These are phyloP conservation scores for Mamestra brassicae DNA, from an alignment of 2,888 invertebrate species.

Conservation along the genomic window DNA sequence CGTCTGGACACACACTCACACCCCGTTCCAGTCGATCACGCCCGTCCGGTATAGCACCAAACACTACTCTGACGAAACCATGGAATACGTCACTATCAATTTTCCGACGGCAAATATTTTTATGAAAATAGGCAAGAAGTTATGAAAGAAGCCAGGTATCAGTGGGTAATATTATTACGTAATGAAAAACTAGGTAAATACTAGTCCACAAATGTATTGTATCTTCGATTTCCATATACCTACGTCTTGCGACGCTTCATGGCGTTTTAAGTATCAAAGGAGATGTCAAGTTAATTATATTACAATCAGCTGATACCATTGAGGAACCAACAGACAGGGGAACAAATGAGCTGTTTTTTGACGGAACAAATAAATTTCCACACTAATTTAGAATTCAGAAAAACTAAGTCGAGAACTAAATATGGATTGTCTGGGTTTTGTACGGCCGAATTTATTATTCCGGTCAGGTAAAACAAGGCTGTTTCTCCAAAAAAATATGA, in stretches of 20 bases:
- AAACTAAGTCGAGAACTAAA: constrained; percentile 28
- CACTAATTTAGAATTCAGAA: constrained; percentile 45
- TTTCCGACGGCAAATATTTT: no score
- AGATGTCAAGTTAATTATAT: constrained; percentile 38
- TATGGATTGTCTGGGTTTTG: constrained; percentile 38
- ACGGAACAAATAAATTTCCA: constrained; percentile 61
- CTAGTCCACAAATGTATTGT: constrained; percentile 7
- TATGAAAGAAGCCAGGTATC: no score
- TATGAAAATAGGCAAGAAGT: no score
- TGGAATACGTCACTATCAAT: no score
- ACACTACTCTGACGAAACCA: no score
- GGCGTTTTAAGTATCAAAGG: constrained; percentile 45
- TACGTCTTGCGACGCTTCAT: constrained; percentile 28
- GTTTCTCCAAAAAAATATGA: neutral
- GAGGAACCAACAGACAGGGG: constrained; percentile 25
- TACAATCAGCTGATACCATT: constrained; percentile 26
- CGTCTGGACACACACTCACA: no score
- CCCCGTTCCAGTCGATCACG: no score
- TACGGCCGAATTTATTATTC: constrained; percentile 46
- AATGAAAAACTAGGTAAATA: constrained; percentile 10
- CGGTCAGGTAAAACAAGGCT: constrained; percentile 8
- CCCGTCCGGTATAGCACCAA: no score
- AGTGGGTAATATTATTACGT: neutral
- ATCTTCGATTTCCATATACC: neutral
- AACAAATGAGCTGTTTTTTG: constrained; percentile 42